Evolutionary conservation across 2,797 vertebrate species (phyloP), one percentile per base, ranked within the genome.

Genomic region (Artibeus jamaicensis): DNA sequence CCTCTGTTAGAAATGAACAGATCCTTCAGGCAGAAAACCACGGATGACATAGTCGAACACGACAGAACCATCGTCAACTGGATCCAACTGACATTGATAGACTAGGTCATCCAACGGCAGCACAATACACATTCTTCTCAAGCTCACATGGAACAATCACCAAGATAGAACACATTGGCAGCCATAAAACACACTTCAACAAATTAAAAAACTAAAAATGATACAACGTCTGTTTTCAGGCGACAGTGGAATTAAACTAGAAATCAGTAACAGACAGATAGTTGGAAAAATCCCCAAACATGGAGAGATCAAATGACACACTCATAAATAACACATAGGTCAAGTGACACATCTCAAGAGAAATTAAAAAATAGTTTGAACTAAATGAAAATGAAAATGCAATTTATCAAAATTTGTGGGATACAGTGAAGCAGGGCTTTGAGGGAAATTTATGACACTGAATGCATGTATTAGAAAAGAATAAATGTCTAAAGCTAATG

Each of bases 251-350:
- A 76, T 88, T 83, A 92, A 92, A 68, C 42, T 77, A 83, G 89
- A 92, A 92, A 92, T 92, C 50, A 92, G 59, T 81, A 88, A 77
- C 84, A 74, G 88, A 91, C 42, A 86, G 67, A 74, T 32, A 59
- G 59, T 48, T 24, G 29, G 77, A 88, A 83, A 83, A 92, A 62
- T 70, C 42, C 84, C 89, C 84, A 76, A 83, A 59, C 70, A 44
- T 50, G 59, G 73, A 79, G 29, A 83, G 48, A 82, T 50, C 32
- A 83, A 92, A 77, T 22, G 70, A 83, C 32, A 83, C 29, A 10
- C 70, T 74, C 68, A 34, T 92, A 83, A 83, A 92, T 76, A 95
- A 70, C 22, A 77, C 59, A 87, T 70, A 42, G 50, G 59, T 92
- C 77, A 83, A 95, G 50, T 44, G 74, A 50, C 26, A 88, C 82